A percentile compares a stretch with the other conserved stretches of the same genome.
Conservation (phyloP, 1,140 invertebrate species). For the Halesus radiatus region DNA sequence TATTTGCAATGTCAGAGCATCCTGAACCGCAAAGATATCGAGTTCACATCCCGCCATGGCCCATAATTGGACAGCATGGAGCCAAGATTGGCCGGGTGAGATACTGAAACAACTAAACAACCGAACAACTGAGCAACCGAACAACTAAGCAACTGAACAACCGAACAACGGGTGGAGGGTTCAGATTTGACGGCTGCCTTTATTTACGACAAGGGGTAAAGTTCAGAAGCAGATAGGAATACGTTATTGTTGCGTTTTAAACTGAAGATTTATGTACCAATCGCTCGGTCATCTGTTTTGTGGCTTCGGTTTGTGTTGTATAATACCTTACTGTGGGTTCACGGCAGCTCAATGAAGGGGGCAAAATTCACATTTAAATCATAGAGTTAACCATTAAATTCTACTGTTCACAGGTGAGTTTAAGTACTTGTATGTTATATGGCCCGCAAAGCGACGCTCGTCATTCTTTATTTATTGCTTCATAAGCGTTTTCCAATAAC, state of each 20-base stretch:
- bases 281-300: conserved; percentile 1
- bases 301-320: neutral
- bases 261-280: conserved; percentile 27
- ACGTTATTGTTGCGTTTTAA: conserved; percentile 29
- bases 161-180: conserved; percentile 3
- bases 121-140: no score
- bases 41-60: neutral
- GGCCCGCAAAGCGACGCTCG: no score
- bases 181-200: conserved; percentile 34
- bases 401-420: no score
- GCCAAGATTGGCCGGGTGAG: conserved; percentile 11
- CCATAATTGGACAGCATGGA: conserved; percentile 32
- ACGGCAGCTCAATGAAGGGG: no score
- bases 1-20: neutral
- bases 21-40: neutral
- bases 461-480: no score
- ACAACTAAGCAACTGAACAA: no score
- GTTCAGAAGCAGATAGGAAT: conserved; percentile 25
- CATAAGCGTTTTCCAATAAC: no score
- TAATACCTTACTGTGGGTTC: no score
- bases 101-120: conserved; percentile 18
- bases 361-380: no score
- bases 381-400: no score
- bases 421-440: no score
- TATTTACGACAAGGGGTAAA: conserved; percentile 23